These are phyloP conservation scores for Paralvinella palmiformis DNA, from an alignment of 1,140 invertebrate genomes.

Conservation along the genomic window DNA sequence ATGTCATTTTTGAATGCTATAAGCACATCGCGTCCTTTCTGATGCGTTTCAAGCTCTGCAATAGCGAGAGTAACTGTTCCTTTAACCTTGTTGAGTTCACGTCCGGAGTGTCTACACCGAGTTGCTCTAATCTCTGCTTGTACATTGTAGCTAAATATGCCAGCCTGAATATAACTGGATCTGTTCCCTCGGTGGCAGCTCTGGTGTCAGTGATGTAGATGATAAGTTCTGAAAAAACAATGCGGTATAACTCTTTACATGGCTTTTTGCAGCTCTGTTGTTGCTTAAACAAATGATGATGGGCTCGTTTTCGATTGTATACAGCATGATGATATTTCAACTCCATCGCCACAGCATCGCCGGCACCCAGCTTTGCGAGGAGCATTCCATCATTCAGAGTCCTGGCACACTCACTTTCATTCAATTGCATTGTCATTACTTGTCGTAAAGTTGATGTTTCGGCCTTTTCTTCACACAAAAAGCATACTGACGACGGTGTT, in stretches of 20 bases:
- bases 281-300: background rate
- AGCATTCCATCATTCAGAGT: conserved; percentile 19
- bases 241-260: conserved; percentile 14
- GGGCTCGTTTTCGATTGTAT: background rate
- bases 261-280: background rate
- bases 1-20: conserved; percentile 6
- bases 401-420: conserved; percentile 19
- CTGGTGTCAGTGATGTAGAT: no score
- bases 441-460: conserved; percentile 8
- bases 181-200: conserved; percentile 5
- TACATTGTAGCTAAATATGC: conserved; percentile 14
- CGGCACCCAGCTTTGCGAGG: conserved; percentile 16
- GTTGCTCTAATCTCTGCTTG: conserved; percentile 17
- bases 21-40: background rate
- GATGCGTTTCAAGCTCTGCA: conserved; percentile 13
- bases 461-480: conserved; percentile 9
- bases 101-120: conserved; percentile 2
- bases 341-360: background rate
- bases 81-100: conserved; percentile 18
- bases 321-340: background rate
- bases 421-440: no score
- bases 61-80: conserved; percentile 9
- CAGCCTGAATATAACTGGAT: conserved; percentile 7
- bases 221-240: conserved; percentile 18
- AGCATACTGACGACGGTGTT: conserved; percentile 27